These are phyloP conservation scores for Lycocorax pyrrhopterus DNA, from an alignment of 2,113 vertebrate species.

Conservation along the genomic window DNA sequence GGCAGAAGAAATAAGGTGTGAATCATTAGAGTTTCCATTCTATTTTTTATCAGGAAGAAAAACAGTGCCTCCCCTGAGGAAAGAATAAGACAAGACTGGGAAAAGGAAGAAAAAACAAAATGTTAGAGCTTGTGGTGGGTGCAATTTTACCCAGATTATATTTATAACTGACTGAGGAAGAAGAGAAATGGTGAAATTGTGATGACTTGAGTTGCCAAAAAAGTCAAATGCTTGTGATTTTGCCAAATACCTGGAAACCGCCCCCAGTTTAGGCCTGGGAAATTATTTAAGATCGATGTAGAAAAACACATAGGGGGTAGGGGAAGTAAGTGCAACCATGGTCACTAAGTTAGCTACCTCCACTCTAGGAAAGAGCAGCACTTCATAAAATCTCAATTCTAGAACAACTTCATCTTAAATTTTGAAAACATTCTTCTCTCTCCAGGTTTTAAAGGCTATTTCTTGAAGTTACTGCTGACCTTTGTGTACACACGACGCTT, in stretches of 20 bases:
- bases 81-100: neutral
- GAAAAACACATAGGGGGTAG: rapidly evolving
- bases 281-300: neutral
- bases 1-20: neutral
- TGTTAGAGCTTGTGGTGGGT: neutral
- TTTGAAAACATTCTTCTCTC: neutral
- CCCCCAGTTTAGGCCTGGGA: neutral
- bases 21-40: neutral
- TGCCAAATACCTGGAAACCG: neutral
- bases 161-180: neutral
- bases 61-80: neutral
- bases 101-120: neutral
- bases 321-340: neutral
- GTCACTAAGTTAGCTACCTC: neutral
- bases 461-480: neutral
- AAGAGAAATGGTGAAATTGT: neutral
- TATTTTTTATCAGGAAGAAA: neutral
- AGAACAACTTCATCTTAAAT: neutral
- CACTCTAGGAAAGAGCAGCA: neutral
- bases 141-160: neutral
- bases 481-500: neutral
- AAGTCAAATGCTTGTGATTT: neutral
- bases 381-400: neutral
- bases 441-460: neutral
- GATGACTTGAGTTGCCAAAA: neutral